Evolutionary conservation across 1,140 invertebrate genomes (phyloP).

Genomic region (Pseudomyrmex pallidus): DNA sequence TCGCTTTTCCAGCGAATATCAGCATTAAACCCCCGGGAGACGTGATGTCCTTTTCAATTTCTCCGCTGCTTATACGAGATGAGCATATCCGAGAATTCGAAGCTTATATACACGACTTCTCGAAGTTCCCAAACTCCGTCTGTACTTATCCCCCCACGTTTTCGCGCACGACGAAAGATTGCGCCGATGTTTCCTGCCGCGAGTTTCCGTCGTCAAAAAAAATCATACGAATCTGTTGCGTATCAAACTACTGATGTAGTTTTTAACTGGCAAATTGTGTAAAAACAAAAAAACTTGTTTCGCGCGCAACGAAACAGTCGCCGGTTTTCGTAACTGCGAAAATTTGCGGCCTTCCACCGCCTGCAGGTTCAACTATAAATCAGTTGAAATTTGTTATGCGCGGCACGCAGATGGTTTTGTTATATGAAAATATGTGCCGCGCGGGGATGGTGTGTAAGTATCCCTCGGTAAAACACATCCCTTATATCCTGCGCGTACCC

Average conservation of each 20-base stretch:
- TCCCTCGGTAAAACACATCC: slow-evolving; percentile 84
- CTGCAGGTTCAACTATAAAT: slow-evolving; percentile 82
- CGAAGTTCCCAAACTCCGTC: slow-evolving; percentile 40
- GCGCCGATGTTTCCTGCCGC: not conserved
- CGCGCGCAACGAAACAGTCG: slow-evolving; percentile 22
- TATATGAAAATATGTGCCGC: slow-evolving; percentile 86
- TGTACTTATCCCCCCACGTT: not conserved
- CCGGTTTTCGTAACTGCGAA: slow-evolving; percentile 69
- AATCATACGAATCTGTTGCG: not conserved
- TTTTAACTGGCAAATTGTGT: not conserved
- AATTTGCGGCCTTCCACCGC: slow-evolving; percentile 72
- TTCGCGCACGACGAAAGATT: slow-evolving; percentile 5
- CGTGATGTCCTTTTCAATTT: slow-evolving; percentile 61
- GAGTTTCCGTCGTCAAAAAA: not conserved
- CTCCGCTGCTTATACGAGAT: slow-evolving; percentile 9
- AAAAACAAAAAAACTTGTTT: slow-evolving; percentile 2
- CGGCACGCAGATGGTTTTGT: slow-evolving; percentile 86
- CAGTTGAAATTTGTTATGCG: slow-evolving; percentile 86
- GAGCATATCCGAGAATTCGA: slow-evolving; percentile 23
- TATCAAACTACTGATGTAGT: slow-evolving; percentile 15
- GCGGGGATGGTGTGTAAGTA: slow-evolving; percentile 84
- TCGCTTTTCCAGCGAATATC: slow-evolving; percentile 71
- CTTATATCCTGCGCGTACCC: slow-evolving; percentile 81
- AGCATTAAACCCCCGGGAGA: slow-evolving; percentile 66
- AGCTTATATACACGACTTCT: not conserved